phyloP scores from a whole-genome alignment of 30 jellyfish, hydroid and myxozoan species.

The Aurelia aurita complex sp. Pacific region DNA sequence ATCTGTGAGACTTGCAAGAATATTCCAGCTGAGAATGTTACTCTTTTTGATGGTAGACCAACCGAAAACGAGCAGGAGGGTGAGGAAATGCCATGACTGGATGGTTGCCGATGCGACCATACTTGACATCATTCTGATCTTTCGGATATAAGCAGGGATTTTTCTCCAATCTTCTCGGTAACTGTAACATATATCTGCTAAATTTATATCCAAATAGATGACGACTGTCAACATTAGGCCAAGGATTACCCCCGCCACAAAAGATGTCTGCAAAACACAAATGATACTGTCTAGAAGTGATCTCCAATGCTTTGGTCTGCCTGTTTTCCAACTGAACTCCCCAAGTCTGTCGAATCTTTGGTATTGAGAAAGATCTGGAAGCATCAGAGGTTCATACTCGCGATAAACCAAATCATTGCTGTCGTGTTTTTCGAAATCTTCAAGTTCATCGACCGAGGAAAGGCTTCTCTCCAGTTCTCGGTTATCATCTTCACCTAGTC shows the following conservation, averaged over 20 bases:
- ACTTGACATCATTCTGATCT: constrained; percentile 28
- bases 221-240: constrained; percentile 40
- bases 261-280: constrained; percentile 60
- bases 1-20: constrained; percentile 43
- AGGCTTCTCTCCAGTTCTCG: constrained; percentile 49
- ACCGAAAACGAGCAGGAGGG: constrained; percentile 27
- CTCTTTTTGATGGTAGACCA: constrained; percentile 25
- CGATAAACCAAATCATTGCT: constrained; percentile 52
- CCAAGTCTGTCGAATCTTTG: constrained; percentile 66
- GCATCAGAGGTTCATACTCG: constrained; percentile 56
- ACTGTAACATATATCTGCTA: constrained; percentile 62
- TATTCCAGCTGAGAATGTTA: constrained; percentile 59
- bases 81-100: constrained; percentile 58
- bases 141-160: constrained; percentile 6
- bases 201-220: constrained; percentile 45
- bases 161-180: neutral
- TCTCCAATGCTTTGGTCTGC: constrained; percentile 47
- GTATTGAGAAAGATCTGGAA: constrained; percentile 27
- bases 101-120: constrained; percentile 31
- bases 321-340: constrained; percentile 64
- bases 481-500: constrained; percentile 21
- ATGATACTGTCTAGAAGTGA: constrained; percentile 16
- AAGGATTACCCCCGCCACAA: constrained; percentile 36
- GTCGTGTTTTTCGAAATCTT: constrained; percentile 56
- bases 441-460: constrained; percentile 44